These are phyloP conservation scores for Zapus hudsonius DNA, from an alignment of 2,113 vertebrate species.

Conservation along the genomic window DNA sequence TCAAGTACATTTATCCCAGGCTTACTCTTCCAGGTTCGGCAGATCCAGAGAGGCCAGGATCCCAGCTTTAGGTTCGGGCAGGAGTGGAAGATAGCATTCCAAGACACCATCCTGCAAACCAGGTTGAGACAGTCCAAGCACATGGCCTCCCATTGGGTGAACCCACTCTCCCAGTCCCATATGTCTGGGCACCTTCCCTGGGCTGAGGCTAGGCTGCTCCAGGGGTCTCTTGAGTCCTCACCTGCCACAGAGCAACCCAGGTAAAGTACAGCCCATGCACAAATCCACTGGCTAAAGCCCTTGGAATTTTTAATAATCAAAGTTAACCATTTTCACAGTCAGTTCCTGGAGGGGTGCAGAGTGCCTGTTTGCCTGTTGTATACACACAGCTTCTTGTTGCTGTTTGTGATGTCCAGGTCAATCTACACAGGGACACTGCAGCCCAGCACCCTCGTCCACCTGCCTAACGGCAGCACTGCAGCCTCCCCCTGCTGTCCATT, in stretches of 20 bases:
- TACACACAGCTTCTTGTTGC: conserved; percentile 62
- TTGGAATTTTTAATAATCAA: conserved; percentile 65
- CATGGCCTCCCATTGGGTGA: conserved; percentile 67
- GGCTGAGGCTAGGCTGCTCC: conserved; percentile 78
- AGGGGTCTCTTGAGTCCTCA: conserved; percentile 53
- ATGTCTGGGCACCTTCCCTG: conserved; percentile 72
- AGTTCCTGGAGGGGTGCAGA: conserved; percentile 72
- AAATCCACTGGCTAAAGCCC: conserved; percentile 61
- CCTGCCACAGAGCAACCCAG: conserved; percentile 66
- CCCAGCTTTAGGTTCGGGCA: conserved; percentile 47
- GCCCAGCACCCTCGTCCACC: conserved; percentile 29
- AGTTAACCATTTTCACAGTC: conserved; percentile 63
- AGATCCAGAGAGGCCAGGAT: conserved; percentile 52
- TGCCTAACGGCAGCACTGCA: conserved; percentile 16
- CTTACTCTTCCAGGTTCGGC: conserved; percentile 60
- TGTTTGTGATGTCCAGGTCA: conserved; percentile 57
- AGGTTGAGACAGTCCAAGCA: conserved; percentile 71
- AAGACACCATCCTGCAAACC: conserved; percentile 66
- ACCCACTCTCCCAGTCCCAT: conserved; percentile 54
- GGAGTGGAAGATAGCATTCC: conserved; percentile 53
- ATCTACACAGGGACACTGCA: conserved; percentile 25
- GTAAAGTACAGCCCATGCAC: conserved; percentile 73
- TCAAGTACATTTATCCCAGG: conserved; percentile 68
- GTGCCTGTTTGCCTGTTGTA: conserved; percentile 68
- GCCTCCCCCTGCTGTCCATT: conserved; percentile 58